These are phyloP conservation scores for Cliona cf. orientalis DNA, from an alignment of 37 sponge, comb jelly and placozoan species.

Conservation along the genomic window DNA sequence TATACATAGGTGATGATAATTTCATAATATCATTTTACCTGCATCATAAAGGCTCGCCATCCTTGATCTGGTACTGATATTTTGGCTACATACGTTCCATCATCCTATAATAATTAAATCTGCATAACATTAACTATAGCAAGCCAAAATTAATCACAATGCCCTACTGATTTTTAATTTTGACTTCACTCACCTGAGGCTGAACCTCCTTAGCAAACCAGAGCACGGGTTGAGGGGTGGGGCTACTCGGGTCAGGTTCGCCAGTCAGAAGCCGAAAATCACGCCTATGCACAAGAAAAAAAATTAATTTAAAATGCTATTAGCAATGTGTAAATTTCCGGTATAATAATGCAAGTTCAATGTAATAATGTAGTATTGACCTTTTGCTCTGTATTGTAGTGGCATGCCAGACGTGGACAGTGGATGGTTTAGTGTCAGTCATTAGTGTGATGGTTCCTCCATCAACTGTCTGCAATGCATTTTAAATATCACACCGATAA, in stretches of 20 bases:
- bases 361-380: constrained; percentile 11
- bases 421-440: constrained; percentile 53
- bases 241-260: constrained; percentile 49
- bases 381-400: constrained; percentile 68
- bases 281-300: constrained; percentile 36
- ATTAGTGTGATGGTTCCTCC: constrained; percentile 70
- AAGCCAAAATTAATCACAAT: too few species aligned
- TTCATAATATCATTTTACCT: constrained; percentile 36
- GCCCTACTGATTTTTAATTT: too few species aligned
- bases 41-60: constrained; percentile 90
- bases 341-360: background rate
- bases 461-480: constrained; percentile 44
- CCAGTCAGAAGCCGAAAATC: constrained; percentile 83
- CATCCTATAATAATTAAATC: constrained; percentile 26
- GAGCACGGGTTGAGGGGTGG: constrained; percentile 78
- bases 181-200: constrained; percentile 30
- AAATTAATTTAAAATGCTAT: background rate
- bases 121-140: background rate
- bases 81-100: constrained; percentile 62
- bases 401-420: constrained; percentile 74
- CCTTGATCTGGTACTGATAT: constrained; percentile 60
- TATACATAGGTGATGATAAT: background rate
- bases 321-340: background rate
- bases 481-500: background rate
- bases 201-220: constrained; percentile 57